Percentiles rank a stretch among this genome's conserved stretches.
These are phyloP conservation scores for Ips nitidus DNA, from an alignment of 1,140 invertebrate species.

Conservation along the genomic window DNA sequence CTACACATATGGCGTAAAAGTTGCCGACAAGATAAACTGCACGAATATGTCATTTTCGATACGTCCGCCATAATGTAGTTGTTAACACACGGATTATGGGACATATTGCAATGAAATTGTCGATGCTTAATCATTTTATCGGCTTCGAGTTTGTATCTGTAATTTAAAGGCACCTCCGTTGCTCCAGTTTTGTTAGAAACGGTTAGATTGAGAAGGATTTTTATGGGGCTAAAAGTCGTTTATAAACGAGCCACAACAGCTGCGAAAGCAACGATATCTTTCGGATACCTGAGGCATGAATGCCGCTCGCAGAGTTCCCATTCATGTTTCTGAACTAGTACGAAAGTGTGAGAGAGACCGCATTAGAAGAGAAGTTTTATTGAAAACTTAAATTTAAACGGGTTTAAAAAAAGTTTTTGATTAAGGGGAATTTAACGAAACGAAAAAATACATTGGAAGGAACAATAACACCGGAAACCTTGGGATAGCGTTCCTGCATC, in stretches of 20 bases:
- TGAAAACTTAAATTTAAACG: not conserved
- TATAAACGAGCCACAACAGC: too few species aligned
- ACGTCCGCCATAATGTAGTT: conserved; percentile 16
- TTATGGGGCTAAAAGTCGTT: too few species aligned
- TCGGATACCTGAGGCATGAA: too few species aligned
- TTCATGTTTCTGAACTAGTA: too few species aligned
- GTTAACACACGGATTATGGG: conserved; percentile 6
- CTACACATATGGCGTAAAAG: conserved; percentile 17
- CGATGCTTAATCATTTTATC: conserved; percentile 5
- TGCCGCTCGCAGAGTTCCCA: too few species aligned
- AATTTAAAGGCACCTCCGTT: not conserved
- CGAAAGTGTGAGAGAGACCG: too few species aligned
- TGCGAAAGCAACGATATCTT: too few species aligned
- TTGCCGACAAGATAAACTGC: conserved; percentile 20
- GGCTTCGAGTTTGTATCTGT: not conserved
- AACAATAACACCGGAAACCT: conserved; percentile 14
- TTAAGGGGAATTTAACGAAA: not conserved
- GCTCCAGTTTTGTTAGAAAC: too few species aligned
- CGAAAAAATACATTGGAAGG: conserved; percentile 3
- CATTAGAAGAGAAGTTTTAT: not conserved
- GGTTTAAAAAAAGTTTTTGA: not conserved
- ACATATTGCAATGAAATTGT: conserved; percentile 15
- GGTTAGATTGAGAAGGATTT: too few species aligned
- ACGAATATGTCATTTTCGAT: conserved; percentile 20
- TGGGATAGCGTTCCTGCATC: conserved; percentile 16